Conservation (phyloP, 2,797 vertebrate genomes). For the Columba guinea region DNA sequence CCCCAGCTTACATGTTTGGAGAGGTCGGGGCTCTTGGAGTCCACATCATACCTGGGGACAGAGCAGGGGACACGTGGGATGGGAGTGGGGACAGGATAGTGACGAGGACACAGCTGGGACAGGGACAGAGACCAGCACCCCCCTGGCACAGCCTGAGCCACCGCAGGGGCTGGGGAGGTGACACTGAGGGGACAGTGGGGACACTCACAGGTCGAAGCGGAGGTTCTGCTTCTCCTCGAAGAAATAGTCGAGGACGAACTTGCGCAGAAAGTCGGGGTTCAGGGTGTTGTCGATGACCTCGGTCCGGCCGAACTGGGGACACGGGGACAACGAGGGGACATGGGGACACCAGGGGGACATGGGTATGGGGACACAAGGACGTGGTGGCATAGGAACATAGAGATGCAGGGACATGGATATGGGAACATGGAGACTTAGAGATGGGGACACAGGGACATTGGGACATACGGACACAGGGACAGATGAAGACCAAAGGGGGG, state of each 20-base stretch:
- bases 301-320: slow-evolving; percentile 89
- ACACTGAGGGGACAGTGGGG: not conserved
- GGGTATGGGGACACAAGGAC: not conserved
- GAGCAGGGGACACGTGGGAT: not conserved
- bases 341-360: not conserved
- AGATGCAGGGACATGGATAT: not conserved
- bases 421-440: not conserved
- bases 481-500: not conserved
- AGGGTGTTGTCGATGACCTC: slow-evolving; percentile 97
- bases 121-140: not conserved
- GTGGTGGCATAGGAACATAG: not conserved
- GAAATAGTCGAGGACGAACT: slow-evolving; percentile 96
- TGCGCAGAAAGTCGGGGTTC: slow-evolving; percentile 96
- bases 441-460: not conserved
- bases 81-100: not conserved
- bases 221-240: slow-evolving; percentile 98
- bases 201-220: slow-evolving; percentile 94
- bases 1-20: slow-evolving; percentile 92
- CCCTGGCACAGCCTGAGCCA: not conserved
- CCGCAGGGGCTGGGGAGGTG: not conserved
- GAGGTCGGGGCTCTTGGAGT: slow-evolving; percentile 94
- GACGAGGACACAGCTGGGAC: not conserved
- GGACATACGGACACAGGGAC: not conserved
- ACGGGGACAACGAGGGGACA: slow-evolving; percentile 76
- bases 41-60: slow-evolving; percentile 88